Percentiles rank a stretch among this genome's conserved stretches.
These are phyloP conservation scores for Calidris pugnax DNA, from an alignment of 2,113 vertebrate genomes.

Conservation along the genomic window DNA sequence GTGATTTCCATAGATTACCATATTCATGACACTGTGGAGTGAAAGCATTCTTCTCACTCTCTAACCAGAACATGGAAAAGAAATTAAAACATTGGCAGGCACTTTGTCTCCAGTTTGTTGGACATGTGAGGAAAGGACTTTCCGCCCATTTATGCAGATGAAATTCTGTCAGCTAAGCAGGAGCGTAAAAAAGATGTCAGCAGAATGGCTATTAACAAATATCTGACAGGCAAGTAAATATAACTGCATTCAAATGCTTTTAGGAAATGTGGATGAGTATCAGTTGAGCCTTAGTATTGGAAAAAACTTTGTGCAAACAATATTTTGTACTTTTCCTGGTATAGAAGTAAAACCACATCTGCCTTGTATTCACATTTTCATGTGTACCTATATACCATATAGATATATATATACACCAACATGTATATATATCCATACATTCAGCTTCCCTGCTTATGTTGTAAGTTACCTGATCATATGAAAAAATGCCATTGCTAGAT, in stretches of 20 bases:
- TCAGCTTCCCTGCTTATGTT: neutral
- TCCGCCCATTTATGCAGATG: constrained; percentile 77
- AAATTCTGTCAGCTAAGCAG: constrained; percentile 75
- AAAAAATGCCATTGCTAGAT: neutral
- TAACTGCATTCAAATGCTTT: constrained; percentile 13
- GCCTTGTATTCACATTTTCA: neutral
- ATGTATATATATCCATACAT: neutral
- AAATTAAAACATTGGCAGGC: constrained; percentile 83
- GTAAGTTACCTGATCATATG: neutral
- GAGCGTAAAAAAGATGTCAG: constrained; percentile 70
- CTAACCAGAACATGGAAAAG: constrained; percentile 79
- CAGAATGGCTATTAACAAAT: constrained; percentile 69
- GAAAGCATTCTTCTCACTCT: constrained; percentile 80
- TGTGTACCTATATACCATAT: neutral
- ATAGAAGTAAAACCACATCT: neutral
- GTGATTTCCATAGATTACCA: constrained; percentile 90
- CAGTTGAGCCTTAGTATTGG: neutral
- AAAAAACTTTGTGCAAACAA: neutral
- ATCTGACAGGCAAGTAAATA: constrained; percentile 62
- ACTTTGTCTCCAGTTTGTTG: constrained; percentile 85
- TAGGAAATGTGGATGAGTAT: constrained; percentile 17
- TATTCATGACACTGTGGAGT: constrained; percentile 85
- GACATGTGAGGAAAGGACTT: constrained; percentile 76
- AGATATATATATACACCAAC: no score
- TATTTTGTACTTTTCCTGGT: neutral